These are phyloP conservation scores for Acrocephalus arundinaceus DNA, from an alignment of 2,113 vertebrate genomes.

Conservation along the genomic window DNA sequence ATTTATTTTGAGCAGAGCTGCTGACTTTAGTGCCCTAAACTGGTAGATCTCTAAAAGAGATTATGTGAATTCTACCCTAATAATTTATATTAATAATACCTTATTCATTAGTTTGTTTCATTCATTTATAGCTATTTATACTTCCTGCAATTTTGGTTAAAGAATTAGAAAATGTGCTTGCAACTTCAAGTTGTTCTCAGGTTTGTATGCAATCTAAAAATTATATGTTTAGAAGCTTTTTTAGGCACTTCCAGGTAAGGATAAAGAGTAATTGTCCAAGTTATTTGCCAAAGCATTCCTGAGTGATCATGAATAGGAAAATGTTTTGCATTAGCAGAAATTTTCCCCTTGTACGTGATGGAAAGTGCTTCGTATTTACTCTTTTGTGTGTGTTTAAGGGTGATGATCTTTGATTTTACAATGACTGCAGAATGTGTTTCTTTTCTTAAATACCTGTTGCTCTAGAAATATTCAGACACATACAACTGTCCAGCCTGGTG, in stretches of 20 bases:
- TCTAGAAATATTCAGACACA: neutral
- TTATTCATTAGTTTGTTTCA: neutral
- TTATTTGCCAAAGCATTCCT: constrained; percentile 35
- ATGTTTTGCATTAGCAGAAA: neutral
- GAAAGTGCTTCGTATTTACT: neutral
- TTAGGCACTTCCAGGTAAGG: neutral
- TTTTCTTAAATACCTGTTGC: neutral
- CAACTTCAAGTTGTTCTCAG: neutral
- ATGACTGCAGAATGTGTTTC: neutral
- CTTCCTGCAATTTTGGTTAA: neutral
- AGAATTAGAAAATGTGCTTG: neutral
- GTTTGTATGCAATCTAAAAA: neutral
- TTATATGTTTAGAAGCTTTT: neutral
- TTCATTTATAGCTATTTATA: neutral
- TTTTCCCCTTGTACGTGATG: neutral
- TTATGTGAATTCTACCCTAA: neutral
- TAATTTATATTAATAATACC: neutral
- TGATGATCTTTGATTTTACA: neutral
- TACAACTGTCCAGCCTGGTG: neutral
- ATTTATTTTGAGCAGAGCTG: neutral
- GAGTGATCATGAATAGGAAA: constrained; percentile 14
- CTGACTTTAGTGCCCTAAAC: neutral
- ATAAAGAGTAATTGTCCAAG: neutral
- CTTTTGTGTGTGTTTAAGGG: neutral
- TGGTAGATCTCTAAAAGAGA: neutral